Conservation (phyloP, 2,888 invertebrate genomes). For the Zygaena filipendulae region DNA sequence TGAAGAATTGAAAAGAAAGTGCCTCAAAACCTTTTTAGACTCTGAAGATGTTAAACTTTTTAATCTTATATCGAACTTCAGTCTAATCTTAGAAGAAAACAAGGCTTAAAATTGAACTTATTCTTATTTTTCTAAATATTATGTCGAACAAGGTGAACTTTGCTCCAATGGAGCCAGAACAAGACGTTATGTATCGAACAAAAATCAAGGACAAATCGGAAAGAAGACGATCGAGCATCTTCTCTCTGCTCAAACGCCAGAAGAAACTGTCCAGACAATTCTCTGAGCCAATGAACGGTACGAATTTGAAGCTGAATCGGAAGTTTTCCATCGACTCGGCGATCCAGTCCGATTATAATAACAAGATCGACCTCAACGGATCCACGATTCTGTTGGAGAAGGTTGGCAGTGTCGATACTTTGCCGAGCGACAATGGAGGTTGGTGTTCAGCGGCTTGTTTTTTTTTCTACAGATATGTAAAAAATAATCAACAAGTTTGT, state of each 20-base stretch:
- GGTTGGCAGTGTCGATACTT: conserved; percentile 17
- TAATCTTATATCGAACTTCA: too few relatives aligned
- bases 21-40: too few relatives aligned
- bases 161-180: conserved; percentile 40
- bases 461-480: too few relatives aligned
- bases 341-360: conserved; percentile 35
- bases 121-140: too few relatives aligned
- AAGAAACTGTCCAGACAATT: conserved; percentile 42
- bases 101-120: too few relatives aligned
- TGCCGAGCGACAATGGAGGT: conserved; percentile 34
- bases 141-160: too few relatives aligned
- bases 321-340: conserved; percentile 51
- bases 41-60: too few relatives aligned
- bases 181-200: conserved; percentile 23
- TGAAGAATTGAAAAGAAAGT: too few relatives aligned
- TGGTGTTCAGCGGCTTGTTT: too few relatives aligned
- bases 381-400: conserved; percentile 25
- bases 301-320: conserved; percentile 23
- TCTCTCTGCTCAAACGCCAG: conserved; percentile 38
- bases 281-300: conserved; percentile 35
- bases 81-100: too few relatives aligned
- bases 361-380: conserved; percentile 23
- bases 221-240: conserved; percentile 44
- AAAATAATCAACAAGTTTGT: too few relatives aligned
- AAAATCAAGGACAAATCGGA: conserved; percentile 36